phyloP scores from a whole-genome alignment of 2,797 vertebrate genomes.

The Mionectes olivaceus region DNA sequence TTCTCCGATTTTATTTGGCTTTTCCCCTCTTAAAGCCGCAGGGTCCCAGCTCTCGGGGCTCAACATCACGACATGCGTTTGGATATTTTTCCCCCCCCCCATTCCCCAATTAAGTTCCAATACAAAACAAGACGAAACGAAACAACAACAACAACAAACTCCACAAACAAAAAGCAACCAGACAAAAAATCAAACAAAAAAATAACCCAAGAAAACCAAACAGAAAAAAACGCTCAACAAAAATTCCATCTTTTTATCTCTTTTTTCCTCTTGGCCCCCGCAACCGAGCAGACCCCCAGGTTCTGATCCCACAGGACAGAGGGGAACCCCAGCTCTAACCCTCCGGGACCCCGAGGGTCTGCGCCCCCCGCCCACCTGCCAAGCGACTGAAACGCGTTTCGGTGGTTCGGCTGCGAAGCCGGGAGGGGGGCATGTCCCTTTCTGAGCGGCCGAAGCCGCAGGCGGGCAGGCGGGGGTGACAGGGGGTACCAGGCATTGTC shows the following conservation, averaged over 20 bases:
- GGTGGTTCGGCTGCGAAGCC: not conserved
- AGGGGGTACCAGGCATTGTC: not conserved
- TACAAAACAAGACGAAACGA: not conserved
- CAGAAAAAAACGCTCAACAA: not conserved
- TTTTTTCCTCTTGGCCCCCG: not conserved
- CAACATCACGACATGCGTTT: not conserved
- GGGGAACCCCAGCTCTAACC: not conserved
- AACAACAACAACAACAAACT: not conserved
- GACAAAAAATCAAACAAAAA: not conserved
- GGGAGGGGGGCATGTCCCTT: no score
- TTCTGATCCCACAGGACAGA: not conserved
- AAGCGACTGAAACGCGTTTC: fast-evolving
- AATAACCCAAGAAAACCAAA: not conserved
- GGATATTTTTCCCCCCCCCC: not conserved
- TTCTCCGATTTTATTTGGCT: not conserved
- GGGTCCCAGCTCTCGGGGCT: not conserved
- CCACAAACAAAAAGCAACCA: not conserved
- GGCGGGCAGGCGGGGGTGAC: not conserved
- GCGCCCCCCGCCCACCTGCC: not conserved
- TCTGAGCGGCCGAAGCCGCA: not conserved
- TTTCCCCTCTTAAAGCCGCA: not conserved
- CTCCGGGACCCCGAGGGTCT: not conserved
- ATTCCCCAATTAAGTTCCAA: not conserved
- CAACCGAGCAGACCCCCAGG: not conserved
- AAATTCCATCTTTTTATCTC: fast-evolving